Evolutionary conservation across 1,140 invertebrate genomes (phyloP).

Genomic region (Eciton burchellii): DNA sequence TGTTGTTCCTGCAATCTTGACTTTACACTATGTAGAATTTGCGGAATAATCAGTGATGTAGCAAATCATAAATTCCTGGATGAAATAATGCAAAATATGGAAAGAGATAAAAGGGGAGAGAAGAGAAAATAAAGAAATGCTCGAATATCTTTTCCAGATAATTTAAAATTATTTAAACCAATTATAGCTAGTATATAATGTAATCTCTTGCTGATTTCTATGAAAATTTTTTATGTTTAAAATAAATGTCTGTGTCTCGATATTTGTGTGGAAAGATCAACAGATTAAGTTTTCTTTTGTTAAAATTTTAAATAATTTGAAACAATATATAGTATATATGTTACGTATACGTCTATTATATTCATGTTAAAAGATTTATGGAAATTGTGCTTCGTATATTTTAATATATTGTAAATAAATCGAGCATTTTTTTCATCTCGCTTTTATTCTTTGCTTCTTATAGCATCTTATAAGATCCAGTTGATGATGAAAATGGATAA

Average conservation of each 20-base stretch:
- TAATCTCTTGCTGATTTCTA: neutral
- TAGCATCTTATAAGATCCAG: neutral
- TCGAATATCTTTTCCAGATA: neutral
- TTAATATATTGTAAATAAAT: neutral
- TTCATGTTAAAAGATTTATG: neutral
- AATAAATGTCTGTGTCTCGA: neutral
- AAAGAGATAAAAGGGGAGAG: neutral
- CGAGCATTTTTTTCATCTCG: neutral
- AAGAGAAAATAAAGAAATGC: neutral
- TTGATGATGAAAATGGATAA: neutral
- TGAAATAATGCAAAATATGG: slow-evolving; percentile 3
- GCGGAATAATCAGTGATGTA: slow-evolving; percentile 50
- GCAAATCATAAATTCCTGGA: slow-evolving; percentile 15
- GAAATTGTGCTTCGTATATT: neutral
- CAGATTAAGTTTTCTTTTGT: neutral
- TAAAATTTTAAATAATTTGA: neutral
- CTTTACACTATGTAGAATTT: slow-evolving; percentile 45
- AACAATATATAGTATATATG: no score
- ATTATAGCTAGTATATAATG: neutral
- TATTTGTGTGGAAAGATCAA: neutral
- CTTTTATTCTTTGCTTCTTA: neutral
- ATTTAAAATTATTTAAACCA: slow-evolving; percentile 12
- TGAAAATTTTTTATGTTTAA: slow-evolving; percentile 8
- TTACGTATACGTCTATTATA: neutral
- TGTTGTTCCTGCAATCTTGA: slow-evolving; percentile 12